Base-by-base conservation (phyloP, 2,113 vertebrate species). In the Calypte anna region DNA sequence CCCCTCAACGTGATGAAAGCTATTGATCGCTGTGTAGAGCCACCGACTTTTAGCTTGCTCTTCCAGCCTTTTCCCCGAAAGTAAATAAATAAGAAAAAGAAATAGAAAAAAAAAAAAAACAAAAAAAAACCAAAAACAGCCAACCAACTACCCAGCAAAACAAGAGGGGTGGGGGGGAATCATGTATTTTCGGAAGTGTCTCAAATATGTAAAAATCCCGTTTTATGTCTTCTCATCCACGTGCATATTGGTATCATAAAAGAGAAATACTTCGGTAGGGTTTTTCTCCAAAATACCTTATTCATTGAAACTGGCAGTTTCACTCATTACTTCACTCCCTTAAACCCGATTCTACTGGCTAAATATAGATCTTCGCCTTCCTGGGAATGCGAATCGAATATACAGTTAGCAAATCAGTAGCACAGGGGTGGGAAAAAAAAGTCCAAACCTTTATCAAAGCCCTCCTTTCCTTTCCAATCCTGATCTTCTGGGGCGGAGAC, bases 351-450 rank as follows among this genome's bases (percentile, higher is more conserved):
- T 97, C 90, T 81, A 70, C 51, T 61, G 57, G 77, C 64, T 95
- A 96, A 96, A 96, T 93, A 94, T 48, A 96, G 58, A 96, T 55
- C 75, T 93, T 83, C 14, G 12, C 58, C 46, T 95, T 83, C 69
- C 74, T 74, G 69, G 66, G 59, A 95, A 91, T 67, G 61, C 78
- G 87, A 94, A 94, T 82, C 67, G 55, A 96, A 94, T 88, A 88
- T 73, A 84, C 84, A 87, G 89, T 85, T 92, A 93, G 93, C 84
- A 96, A 87, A 94, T 85, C 85, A 80, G 78, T 68, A 66, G 59
- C 67, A 75, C 51, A 46, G 58, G 67, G 81, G 69, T 70, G 79
- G 38, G 11, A 14, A 21, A 15, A 63, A 50, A 2, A 50, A 50
- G 40, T 40, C 40, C 40, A 40, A 40, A 3, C 55, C 30, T 85